Conservation (phyloP, 2,113 vertebrate genomes). For the Poicephalus meyeri region DNA sequence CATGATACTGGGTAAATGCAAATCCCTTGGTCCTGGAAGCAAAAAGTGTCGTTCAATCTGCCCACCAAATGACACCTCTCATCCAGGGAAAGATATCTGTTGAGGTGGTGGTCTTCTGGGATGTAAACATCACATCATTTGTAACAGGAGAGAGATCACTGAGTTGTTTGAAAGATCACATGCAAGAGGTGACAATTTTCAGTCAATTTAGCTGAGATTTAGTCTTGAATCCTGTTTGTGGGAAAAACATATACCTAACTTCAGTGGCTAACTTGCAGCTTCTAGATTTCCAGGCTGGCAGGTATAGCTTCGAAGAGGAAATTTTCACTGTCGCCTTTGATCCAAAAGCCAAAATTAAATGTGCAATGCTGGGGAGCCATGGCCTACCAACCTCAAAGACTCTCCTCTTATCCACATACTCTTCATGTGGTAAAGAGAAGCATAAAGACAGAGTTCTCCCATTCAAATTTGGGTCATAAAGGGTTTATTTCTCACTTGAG, state of each 20-base stretch:
- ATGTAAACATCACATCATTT: background rate
- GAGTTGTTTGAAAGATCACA: background rate
- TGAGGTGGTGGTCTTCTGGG: background rate
- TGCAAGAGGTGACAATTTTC: background rate
- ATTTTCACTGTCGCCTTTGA: background rate
- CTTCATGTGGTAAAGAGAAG: background rate
- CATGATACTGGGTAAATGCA: rapidly evolving
- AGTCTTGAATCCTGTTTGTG: background rate
- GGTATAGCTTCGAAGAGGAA: background rate
- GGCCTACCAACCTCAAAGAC: background rate
- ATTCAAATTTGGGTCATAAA: background rate
- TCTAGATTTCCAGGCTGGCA: background rate
- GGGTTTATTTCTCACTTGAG: background rate
- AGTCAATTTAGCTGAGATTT: background rate
- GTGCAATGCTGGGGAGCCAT: background rate
- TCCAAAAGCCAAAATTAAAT: background rate
- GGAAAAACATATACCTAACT: background rate
- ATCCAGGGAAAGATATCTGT: background rate
- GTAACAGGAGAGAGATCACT: background rate
- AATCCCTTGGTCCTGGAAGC: background rate
- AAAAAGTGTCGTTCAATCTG: background rate
- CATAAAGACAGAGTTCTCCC: background rate
- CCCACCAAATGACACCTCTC: rapidly evolving
- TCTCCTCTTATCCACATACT: background rate
- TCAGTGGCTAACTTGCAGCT: background rate